These are phyloP conservation scores for Brachionus rubens DNA, from an alignment of 1,140 invertebrate genomes.

Conservation along the genomic window DNA sequence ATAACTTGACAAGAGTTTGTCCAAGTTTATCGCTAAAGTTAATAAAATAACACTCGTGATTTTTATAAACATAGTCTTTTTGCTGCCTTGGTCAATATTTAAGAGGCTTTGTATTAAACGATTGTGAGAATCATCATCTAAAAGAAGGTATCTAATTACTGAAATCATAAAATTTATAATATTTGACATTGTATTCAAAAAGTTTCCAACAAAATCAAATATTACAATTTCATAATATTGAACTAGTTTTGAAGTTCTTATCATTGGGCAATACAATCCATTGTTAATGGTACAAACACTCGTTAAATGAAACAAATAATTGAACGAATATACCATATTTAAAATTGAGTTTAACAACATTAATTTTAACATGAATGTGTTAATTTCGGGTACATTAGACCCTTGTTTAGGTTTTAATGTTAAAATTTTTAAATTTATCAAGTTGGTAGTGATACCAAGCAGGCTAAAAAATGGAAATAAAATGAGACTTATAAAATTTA, in stretches of 20 bases:
- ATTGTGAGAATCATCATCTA: background rate
- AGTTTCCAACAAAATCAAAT: background rate
- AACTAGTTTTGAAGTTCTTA: background rate
- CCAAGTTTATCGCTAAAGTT: background rate
- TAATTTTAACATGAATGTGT: background rate
- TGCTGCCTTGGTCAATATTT: too few relatives aligned
- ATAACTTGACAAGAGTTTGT: background rate
- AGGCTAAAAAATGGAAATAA: background rate
- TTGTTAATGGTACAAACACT: background rate
- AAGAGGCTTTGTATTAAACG: background rate
- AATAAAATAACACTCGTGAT: background rate
- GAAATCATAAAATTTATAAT: background rate
- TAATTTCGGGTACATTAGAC: background rate
- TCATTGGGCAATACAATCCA: conserved; percentile 2
- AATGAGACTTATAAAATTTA: background rate
- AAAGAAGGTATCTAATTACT: background rate
- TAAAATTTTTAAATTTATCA: background rate
- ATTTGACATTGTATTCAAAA: background rate
- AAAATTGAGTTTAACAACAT: background rate
- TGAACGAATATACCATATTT: background rate
- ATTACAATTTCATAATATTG: background rate
- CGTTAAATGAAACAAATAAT: background rate
- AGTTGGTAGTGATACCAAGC: background rate
- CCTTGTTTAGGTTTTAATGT: background rate
- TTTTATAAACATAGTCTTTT: background rate